Conservation (phyloP, 2,888 invertebrate genomes). For the Epinotia nisella region DNA sequence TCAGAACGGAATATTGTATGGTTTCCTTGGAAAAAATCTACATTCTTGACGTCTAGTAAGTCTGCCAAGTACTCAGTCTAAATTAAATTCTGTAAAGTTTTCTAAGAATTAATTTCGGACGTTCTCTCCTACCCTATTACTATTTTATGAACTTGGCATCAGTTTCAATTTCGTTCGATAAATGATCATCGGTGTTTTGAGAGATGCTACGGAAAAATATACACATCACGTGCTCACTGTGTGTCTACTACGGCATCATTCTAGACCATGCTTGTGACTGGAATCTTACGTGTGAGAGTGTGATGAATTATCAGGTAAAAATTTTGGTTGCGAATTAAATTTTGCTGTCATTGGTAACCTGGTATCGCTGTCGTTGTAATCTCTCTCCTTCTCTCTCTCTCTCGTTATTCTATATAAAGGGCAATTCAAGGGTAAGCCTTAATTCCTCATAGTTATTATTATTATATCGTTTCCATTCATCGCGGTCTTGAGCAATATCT, state of each 20-base stretch:
- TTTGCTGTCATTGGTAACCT: no score
- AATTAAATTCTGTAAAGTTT: not conserved
- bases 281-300: not conserved
- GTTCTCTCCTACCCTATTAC: no score
- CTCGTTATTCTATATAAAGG: no score
- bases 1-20: not conserved
- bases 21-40: not conserved
- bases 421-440: no score
- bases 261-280: not conserved
- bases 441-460: no score
- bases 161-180: not conserved
- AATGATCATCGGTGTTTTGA: not conserved
- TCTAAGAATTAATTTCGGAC: not conserved
- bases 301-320: no score
- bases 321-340: no score
- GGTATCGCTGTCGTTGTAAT: no score
- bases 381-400: no score
- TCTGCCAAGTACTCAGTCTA: not conserved
- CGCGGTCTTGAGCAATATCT: no score
- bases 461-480: no score
- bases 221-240: not conserved
- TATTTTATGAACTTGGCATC: constrained; percentile 1
- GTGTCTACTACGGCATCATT: not conserved
- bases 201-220: not conserved
- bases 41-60: not conserved